These are phyloP conservation scores for Lepidotrigona ventralis DNA, from an alignment of 1,140 invertebrate species.

Conservation along the genomic window DNA sequence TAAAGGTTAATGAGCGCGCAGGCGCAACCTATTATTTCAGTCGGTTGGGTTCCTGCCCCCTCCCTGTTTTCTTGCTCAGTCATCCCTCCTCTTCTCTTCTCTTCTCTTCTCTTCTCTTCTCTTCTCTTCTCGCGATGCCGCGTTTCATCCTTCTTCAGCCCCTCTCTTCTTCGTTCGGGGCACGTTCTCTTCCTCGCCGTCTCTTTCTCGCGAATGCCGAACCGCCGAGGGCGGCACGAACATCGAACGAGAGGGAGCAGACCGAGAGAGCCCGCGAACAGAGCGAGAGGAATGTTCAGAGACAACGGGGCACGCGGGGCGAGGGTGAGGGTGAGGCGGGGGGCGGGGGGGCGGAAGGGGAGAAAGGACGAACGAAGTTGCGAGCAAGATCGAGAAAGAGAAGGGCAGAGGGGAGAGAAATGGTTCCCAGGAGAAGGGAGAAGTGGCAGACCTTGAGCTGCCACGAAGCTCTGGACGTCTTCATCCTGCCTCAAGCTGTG, in stretches of 20 bases:
- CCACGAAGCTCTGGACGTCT: conserved; percentile 78
- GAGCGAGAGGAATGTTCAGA: conserved; percentile 29
- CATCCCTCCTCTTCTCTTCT: conserved; percentile 33
- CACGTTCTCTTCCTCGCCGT: conserved; percentile 2
- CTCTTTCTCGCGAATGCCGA: conserved; percentile 45
- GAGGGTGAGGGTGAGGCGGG: no score
- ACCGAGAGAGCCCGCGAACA: neutral
- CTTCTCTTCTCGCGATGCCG: neutral
- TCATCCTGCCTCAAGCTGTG: conserved; percentile 77
- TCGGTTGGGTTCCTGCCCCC: conserved; percentile 67
- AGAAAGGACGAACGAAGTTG: neutral
- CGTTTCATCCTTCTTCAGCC: neutral
- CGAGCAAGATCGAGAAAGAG: neutral
- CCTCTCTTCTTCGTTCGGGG: conserved; percentile 26
- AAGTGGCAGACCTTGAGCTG: conserved; percentile 81
- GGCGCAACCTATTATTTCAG: conserved; percentile 80
- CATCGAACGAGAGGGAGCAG: neutral
- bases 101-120: conserved; percentile 6
- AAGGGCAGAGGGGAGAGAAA: neutral
- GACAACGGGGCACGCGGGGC: conserved; percentile 5
- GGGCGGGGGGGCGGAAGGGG: no score
- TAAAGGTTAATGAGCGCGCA: conserved; percentile 80
- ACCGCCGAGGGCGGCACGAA: conserved; percentile 53
- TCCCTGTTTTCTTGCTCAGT: conserved; percentile 47
- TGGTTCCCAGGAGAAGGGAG: conserved; percentile 68